phyloP scores from a whole-genome alignment of 2,797 vertebrate species.

The Gymnothorax javanicus region DNA sequence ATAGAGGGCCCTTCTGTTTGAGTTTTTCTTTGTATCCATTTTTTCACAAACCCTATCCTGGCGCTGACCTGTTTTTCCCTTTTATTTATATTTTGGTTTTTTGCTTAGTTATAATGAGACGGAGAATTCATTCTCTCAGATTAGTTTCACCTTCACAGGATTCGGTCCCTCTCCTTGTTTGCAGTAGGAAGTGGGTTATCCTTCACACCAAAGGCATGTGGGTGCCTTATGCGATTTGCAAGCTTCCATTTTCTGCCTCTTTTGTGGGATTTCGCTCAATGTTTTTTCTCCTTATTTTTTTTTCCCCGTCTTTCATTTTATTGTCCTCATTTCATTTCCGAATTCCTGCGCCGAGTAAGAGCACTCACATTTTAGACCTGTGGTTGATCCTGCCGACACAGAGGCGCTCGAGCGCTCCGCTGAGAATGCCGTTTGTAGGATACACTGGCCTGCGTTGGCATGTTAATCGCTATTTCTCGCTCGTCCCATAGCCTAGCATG shows the following conservation, averaged over 20 bases:
- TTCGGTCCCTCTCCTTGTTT: background rate
- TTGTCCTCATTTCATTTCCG: background rate
- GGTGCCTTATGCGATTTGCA: too few relatives aligned
- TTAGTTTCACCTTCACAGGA: background rate
- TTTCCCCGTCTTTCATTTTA: background rate
- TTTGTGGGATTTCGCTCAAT: too few relatives aligned
- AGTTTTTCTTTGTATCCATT: slow-evolving; percentile 41
- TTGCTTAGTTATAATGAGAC: background rate
- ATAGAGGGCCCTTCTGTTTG: slow-evolving; percentile 41
- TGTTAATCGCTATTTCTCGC: background rate
- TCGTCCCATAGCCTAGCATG: background rate
- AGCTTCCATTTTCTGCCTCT: too few relatives aligned
- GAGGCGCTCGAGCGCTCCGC: background rate
- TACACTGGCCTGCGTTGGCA: background rate
- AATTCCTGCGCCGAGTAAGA: background rate
- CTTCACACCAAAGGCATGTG: background rate
- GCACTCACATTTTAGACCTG: background rate
- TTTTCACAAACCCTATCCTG: slow-evolving; percentile 11
- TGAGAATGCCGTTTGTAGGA: background rate
- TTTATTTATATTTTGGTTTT: background rate
- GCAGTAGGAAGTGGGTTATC: background rate
- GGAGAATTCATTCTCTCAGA: background rate
- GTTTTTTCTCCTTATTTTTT: background rate
- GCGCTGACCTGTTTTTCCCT: background rate
- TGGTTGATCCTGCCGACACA: background rate